Conservation (phyloP, 2,888 invertebrate species). For the Synanthedon tipuliformis region DNA sequence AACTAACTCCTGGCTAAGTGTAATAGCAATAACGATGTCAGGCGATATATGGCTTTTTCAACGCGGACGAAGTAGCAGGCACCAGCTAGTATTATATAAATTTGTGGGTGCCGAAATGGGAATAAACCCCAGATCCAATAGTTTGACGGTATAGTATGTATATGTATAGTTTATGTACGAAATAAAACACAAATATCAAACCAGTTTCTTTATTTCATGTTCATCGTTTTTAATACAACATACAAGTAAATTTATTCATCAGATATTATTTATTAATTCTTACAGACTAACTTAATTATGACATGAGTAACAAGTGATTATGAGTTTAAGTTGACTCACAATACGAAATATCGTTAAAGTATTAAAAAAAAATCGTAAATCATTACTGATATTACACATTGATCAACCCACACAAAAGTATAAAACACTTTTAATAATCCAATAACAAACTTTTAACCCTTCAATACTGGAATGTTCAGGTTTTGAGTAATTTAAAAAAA, state of each 20-base stretch:
- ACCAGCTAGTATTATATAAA: too few species aligned
- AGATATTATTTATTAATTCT: conserved; percentile 69
- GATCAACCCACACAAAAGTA: conserved; percentile 29
- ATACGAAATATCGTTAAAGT: neutral
- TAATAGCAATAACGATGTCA: too few species aligned
- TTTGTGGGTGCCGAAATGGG: too few species aligned
- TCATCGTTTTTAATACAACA: conserved; percentile 70
- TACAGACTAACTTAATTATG: conserved; percentile 62
- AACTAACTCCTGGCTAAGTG: too few species aligned
- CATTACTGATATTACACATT: conserved; percentile 5
- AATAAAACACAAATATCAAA: conserved; percentile 60
- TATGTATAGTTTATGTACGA: conserved; percentile 2
- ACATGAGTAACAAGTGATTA: conserved; percentile 61
- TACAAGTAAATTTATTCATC: conserved; percentile 71
- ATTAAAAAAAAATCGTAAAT: neutral
- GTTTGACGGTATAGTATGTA: too few species aligned
- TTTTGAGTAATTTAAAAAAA: conserved; percentile 3
- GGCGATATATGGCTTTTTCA: too few species aligned
- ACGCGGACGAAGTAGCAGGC: too few species aligned
- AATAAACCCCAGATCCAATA: too few species aligned
- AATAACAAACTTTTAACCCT: conserved; percentile 31
- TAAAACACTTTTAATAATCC: conserved; percentile 19
- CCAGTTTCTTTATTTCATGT: conserved; percentile 71
- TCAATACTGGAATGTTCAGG: conserved; percentile 35
- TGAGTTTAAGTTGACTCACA: conserved; percentile 17